Conservation (phyloP, 1,140 invertebrate species). For the Trinorchestia longiramus region DNA sequence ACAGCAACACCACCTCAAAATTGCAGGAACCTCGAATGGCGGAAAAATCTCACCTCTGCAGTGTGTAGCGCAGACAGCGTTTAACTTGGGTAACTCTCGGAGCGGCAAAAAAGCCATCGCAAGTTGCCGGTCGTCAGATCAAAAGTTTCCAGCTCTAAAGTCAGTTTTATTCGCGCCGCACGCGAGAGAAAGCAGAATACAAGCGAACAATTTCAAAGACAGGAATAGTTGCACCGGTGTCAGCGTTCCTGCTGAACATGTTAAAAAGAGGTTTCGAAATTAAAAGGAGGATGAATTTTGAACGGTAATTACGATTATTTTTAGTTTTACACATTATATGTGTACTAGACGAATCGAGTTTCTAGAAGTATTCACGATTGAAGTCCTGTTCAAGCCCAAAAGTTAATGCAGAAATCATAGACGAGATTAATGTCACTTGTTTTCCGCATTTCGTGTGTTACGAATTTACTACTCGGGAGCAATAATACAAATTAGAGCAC, state of each 20-base stretch:
- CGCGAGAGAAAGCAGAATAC: background rate
- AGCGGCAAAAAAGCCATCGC: slow-evolving; percentile 27
- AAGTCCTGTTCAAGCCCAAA: too few relatives aligned
- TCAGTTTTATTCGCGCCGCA: slow-evolving; percentile 35
- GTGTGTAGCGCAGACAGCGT: slow-evolving; percentile 13
- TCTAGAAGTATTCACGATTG: too few relatives aligned
- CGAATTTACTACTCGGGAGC: background rate
- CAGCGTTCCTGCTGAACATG: background rate
- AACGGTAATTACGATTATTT: background rate
- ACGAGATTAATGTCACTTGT: too few relatives aligned
- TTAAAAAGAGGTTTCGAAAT: background rate
- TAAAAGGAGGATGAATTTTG: background rate
- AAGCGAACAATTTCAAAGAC: background rate
- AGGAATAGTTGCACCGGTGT: background rate
- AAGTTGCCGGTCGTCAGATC: slow-evolving; percentile 30
- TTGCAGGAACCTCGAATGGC: background rate
- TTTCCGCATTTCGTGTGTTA: too few relatives aligned
- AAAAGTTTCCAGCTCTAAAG: slow-evolving; percentile 39
- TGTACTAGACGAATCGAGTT: too few relatives aligned
- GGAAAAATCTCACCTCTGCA: background rate
- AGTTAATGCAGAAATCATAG: too few relatives aligned
- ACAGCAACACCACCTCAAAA: background rate
- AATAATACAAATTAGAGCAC: background rate
- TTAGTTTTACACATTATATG: too few relatives aligned
- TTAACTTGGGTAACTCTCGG: background rate